Evolutionary conservation across 1,140 invertebrate species (phyloP).

Genomic region (Belonocnema kinseyi): DNA sequence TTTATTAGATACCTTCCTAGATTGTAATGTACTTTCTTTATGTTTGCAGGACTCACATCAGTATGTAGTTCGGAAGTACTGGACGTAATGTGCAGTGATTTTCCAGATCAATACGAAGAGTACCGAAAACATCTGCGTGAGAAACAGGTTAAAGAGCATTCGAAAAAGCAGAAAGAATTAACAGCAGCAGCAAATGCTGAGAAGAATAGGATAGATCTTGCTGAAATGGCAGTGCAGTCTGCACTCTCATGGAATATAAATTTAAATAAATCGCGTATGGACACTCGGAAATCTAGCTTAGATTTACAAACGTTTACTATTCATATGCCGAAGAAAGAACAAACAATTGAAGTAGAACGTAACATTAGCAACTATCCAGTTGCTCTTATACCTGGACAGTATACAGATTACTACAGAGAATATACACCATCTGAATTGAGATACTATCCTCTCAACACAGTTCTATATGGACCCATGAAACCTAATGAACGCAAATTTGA

Average conservation of each 20-base stretch:
- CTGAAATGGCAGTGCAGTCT: conserved; percentile 90
- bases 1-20: too few relatives aligned
- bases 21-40: conserved; percentile 5
- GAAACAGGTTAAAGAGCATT: conserved; percentile 84
- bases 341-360: conserved; percentile 72
- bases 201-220: conserved; percentile 82
- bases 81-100: conserved; percentile 96
- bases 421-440: conserved; percentile 80
- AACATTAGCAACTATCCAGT: conserved; percentile 90
- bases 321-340: conserved; percentile 79
- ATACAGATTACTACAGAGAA: conserved; percentile 87
- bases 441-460: conserved; percentile 95
- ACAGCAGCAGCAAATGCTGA: conserved; percentile 75
- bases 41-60: conserved; percentile 86
- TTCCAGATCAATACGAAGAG: conserved; percentile 96
- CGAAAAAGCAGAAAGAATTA: conserved; percentile 81
- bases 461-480: conserved; percentile 84
- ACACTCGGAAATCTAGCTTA: conserved; percentile 82
- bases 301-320: conserved; percentile 87
- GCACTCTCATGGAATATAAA: conserved; percentile 92
- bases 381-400: conserved; percentile 94
- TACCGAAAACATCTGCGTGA: conserved; percentile 89
- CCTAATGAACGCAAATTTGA: conserved; percentile 75
- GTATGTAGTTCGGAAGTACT: conserved; percentile 93
- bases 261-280: conserved; percentile 86